Base-by-base conservation (phyloP, 35 echinoderm and acorn worm species). In the Lytechinus variegatus region DNA sequence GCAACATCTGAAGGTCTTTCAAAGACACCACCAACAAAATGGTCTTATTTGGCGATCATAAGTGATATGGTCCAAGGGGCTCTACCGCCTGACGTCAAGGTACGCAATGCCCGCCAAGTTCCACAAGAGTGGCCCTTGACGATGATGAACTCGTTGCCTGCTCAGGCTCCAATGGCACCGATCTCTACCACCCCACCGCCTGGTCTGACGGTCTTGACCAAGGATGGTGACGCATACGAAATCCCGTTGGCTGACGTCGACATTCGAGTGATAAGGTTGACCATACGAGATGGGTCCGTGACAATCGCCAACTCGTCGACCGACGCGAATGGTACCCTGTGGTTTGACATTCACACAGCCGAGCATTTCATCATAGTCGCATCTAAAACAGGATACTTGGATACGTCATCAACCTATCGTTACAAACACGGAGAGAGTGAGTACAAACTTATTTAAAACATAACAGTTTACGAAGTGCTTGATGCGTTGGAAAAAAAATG, bases 321-420 rank as follows among this genome's bases (percentile, higher is more conserved):
- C n/a, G 96, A 95, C 8, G 13, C 29, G 21, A 89, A 95, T 87
- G 96, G 97, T 33, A 72, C 61, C 13, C 54, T 86, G n/a, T 86
- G 89, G 57, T 13, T 96, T 11, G 24, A 86, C 9, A 94, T 96
- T 24, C 95, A 95, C 24, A 94, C 97, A 86, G 95, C 95, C 8
- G 94, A 96, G 52, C 96, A 94, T 3, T 55, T 98, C n/a, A 92
- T 97, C 5, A 60, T 97, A 10, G 94, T 95, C 28, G 96, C 95
- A 56, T 56, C 4, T 14, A 96, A 94, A 51, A 27, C 52, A 4
- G 97, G 96, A 27, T 98, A 95, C 61, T 91, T 97, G 24, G 95
- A 95, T 27, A 60, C 93, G 52, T 95, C 96, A 6, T 91, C 94
- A 11, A 95, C 94, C 1, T 98, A 97, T 91, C 86, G 55, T 11